Percentiles rank a stretch among this genome's conserved stretches.
Evolutionary conservation across 2,888 invertebrate species (phyloP).

Genomic region (Fragum whitleyi): DNA sequence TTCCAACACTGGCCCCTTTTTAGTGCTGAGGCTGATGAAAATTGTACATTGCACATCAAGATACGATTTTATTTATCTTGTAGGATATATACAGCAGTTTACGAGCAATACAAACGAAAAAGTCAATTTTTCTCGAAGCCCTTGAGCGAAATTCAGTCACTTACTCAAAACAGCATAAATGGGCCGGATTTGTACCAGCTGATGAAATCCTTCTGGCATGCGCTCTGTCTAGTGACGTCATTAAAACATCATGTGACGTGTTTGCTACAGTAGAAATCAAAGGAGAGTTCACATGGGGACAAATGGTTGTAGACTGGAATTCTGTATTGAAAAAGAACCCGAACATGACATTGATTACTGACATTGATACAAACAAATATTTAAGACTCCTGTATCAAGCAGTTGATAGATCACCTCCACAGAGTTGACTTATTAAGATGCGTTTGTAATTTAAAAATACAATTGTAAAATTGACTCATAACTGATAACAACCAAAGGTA

Average conservation of each 20-base stretch:
- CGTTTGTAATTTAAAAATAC: background rate
- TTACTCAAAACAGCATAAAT: constrained; percentile 36
- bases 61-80: background rate
- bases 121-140: constrained; percentile 54
- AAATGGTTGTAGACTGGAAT: constrained; percentile 70
- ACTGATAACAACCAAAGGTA: too few relatives aligned
- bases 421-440: background rate
- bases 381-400: constrained; percentile 39
- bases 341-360: constrained; percentile 65
- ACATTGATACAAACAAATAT: constrained; percentile 47
- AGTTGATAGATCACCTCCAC: constrained; percentile 30
- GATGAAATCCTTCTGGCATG: constrained; percentile 65
- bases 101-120: constrained; percentile 30
- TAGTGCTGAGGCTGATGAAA: too few relatives aligned
- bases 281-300: constrained; percentile 67
- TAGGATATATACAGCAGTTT: constrained; percentile 25
- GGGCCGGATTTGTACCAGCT: constrained; percentile 49
- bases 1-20: too few relatives aligned
- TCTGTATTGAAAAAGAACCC: constrained; percentile 39
- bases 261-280: constrained; percentile 68
- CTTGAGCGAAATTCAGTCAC: constrained; percentile 54
- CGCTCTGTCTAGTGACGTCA: constrained; percentile 51
- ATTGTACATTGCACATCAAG: too few relatives aligned
- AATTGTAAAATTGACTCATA: background rate
- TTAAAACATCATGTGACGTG: constrained; percentile 53